Conservation (phyloP, 2,888 invertebrate genomes). For the Lepidocyrtoides sp. region DNA sequence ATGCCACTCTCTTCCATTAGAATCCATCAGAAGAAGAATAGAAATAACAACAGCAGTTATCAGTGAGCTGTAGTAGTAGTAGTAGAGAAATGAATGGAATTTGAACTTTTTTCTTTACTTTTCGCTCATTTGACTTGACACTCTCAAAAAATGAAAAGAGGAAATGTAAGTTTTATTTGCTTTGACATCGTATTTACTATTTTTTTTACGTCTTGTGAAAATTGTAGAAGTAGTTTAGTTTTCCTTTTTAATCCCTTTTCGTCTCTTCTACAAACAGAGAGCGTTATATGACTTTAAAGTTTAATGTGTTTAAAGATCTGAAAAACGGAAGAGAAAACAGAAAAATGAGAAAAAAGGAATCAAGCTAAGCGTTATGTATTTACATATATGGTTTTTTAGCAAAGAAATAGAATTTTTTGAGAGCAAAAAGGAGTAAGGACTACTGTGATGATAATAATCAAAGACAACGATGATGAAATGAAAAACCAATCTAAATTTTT, state of each 20-base stretch:
- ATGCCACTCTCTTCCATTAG: not conserved
- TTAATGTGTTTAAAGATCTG: not conserved
- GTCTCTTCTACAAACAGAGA: slow-evolving; percentile 11
- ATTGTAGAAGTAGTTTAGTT: slow-evolving; percentile 4
- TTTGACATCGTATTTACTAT: slow-evolving; percentile 15
- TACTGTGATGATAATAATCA: slow-evolving; percentile 10
- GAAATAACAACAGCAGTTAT: not conserved
- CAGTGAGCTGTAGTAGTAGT: slow-evolving; percentile 27
- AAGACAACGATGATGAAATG: slow-evolving; percentile 32
- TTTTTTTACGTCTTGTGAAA: not conserved
- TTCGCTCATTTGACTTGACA: slow-evolving; percentile 36
- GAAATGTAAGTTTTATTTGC: slow-evolving; percentile 13
- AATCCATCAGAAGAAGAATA: not conserved
- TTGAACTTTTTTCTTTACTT: not conserved
- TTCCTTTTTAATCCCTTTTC: slow-evolving; percentile 7
- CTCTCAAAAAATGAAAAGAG: not conserved
- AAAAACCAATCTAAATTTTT: slow-evolving; percentile 68
- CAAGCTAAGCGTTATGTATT: not conserved
- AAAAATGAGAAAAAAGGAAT: not conserved
- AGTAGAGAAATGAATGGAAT: slow-evolving; percentile 21
- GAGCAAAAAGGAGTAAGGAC: not conserved
- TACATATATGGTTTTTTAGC: not conserved
- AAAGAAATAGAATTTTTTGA: not conserved
- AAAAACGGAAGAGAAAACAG: not conserved
- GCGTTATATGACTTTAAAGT: not conserved